phyloP scores from a whole-genome alignment of 2,797 vertebrate genomes.

The Gallinago solitaria region DNA sequence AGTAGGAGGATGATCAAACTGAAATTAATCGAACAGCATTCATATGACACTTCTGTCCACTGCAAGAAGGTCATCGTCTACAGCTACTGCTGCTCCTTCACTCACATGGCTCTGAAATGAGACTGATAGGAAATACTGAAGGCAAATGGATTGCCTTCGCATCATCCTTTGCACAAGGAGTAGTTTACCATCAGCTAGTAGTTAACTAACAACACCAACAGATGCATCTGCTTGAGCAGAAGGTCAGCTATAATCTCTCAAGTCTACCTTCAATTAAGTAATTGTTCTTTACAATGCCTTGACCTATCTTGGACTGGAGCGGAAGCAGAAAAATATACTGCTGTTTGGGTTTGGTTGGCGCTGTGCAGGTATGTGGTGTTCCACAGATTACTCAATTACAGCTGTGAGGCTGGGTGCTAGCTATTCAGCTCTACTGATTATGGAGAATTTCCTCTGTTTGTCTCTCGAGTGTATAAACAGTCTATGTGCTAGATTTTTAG shows the following conservation, averaged over 20 bases:
- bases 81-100: neutral
- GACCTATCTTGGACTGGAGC: neutral
- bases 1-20: neutral
- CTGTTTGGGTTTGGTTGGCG: neutral
- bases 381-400: neutral
- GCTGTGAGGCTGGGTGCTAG: neutral
- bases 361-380: neutral
- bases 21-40: neutral
- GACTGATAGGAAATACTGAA: neutral
- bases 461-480: neutral
- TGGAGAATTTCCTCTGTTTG: neutral
- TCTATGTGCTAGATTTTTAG: neutral
- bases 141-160: neutral
- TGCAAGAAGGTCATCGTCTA: neutral
- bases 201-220: neutral
- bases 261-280: neutral
- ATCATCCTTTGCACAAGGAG: neutral
- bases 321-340: neutral
- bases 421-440: neutral
- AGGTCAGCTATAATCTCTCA: neutral
- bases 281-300: neutral
- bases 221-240: neutral
- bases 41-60: neutral
- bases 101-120: neutral
- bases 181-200: neutral